Conservation (phyloP, 1,140 invertebrate genomes). For the Bombus impatiens region DNA sequence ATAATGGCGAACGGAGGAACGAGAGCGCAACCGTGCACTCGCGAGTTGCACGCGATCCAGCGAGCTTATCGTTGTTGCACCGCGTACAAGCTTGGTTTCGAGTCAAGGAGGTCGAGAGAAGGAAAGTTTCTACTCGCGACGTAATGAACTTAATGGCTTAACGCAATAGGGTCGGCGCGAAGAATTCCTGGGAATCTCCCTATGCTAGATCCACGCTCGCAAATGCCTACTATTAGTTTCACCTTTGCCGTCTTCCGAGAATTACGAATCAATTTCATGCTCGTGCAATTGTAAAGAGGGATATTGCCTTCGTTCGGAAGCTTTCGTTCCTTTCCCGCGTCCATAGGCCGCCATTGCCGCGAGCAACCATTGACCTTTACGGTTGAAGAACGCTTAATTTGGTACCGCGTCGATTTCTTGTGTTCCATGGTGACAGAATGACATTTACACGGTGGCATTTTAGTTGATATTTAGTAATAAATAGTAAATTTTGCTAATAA, state of each 20-base stretch:
- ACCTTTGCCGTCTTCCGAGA: constrained; percentile 42
- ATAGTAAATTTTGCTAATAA: too few species aligned
- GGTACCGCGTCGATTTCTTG: background rate
- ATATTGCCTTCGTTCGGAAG: constrained; percentile 12
- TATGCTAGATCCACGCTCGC: constrained; percentile 23
- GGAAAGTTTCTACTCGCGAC: constrained; percentile 24
- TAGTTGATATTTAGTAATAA: too few species aligned
- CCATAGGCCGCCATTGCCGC: background rate
- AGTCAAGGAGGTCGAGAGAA: constrained; percentile 24
- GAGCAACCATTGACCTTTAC: background rate
- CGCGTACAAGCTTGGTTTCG: constrained; percentile 9
- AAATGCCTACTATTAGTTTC: constrained; percentile 37
- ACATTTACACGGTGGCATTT: too few species aligned
- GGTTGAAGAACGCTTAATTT: background rate
- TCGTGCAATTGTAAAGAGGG: constrained; percentile 7
- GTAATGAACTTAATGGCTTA: constrained; percentile 48
- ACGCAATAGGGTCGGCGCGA: constrained; percentile 39
- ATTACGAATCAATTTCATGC: constrained; percentile 45
- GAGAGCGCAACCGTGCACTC: background rate
- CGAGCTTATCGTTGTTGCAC: constrained; percentile 22
- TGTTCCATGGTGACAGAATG: background rate
- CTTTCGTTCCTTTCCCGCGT: background rate
- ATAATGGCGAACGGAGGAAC: background rate
- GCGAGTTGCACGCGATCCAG: constrained; percentile 63
- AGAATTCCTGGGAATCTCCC: constrained; percentile 37